Percentiles rank a stretch among this genome's conserved stretches.
Conservation (phyloP, 2,113 vertebrate genomes). For the Plotosus lineatus region DNA sequence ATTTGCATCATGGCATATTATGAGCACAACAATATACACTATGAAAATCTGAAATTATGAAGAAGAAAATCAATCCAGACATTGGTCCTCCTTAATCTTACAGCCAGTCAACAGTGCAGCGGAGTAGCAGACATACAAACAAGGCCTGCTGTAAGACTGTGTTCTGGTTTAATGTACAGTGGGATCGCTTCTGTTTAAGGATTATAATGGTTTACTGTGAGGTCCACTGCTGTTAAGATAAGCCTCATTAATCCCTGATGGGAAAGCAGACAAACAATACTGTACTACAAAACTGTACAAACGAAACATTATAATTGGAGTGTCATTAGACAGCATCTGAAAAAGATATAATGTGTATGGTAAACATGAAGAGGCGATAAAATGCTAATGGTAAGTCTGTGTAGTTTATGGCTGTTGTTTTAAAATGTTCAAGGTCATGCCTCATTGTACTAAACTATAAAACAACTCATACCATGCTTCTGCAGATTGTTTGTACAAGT, state of each 20-base stretch:
- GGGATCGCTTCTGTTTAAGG: background rate
- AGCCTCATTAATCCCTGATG: conserved; percentile 16
- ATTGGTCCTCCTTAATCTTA: background rate
- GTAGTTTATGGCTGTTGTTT: background rate
- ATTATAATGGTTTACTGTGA: conserved; percentile 9
- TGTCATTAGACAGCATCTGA: background rate
- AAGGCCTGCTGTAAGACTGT: background rate
- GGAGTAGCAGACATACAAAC: background rate
- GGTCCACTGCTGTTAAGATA: background rate
- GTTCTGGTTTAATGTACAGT: background rate
- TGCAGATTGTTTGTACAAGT: background rate
- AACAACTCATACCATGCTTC: background rate
- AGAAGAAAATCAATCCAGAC: background rate
- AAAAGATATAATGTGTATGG: background rate
- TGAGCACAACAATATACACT: background rate
- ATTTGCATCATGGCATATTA: background rate
- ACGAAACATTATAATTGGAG: background rate
- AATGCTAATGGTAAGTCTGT: background rate
- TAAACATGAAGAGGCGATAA: background rate
- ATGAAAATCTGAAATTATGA: background rate
- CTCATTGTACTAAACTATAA: background rate
- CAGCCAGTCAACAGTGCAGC: background rate
- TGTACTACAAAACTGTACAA: too few relatives aligned
- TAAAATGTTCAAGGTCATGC: background rate
- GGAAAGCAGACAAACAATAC: background rate